Base-by-base conservation (phyloP, 1,140 invertebrate genomes). In the Drosophila ohnishii region DNA sequence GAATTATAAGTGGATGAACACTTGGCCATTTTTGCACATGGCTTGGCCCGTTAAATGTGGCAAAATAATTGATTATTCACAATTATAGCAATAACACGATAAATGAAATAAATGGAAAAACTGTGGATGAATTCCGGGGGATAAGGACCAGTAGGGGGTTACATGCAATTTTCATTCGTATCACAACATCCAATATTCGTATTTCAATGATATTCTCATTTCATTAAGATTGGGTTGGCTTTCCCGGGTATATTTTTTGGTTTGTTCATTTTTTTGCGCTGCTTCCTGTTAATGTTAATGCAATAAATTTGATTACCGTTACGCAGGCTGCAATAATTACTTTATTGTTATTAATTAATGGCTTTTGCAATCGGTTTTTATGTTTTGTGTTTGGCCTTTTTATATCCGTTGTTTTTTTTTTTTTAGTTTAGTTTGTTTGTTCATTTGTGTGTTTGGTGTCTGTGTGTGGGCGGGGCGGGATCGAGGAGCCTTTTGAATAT, bases 21-120 rank as follows among this genome's bases (percentile, higher is more conserved):
- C 51, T 53, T 35, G 35, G 63, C 73, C 60, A 58, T 69, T 66
- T 61, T 30, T 42, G 28, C 74, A 51, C 75, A 71, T 70, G 70
- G 25, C 63, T 55, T 63, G 58, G 55, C 40, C 57, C 76, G 80
- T 88, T 87, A 74, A 86, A 87, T 88, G 83, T 80, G 83, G 84
- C 67, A 88, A 88, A 87, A 87, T 87, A 87, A 87, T 87, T 87
- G 79, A 87, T 87, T 87, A 88, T 83, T 79, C 84, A 73, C 83
- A 88, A 88, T 87, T 87, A 87, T 88, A 53, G 70, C 66, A 62
- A 57, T 74, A 75, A 78, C 76, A 69, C 48, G 59, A 50, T 62
- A 80, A 80, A 57, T 56, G 37, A 34, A 47, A 58, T 60, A 67
- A 58, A 63, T 42, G 22, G 10, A 40, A 65, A 63, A 64, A 48